These are phyloP conservation scores for Disparrhopalites patrizii DNA, from an alignment of 2,888 invertebrate genomes.

Conservation along the genomic window DNA sequence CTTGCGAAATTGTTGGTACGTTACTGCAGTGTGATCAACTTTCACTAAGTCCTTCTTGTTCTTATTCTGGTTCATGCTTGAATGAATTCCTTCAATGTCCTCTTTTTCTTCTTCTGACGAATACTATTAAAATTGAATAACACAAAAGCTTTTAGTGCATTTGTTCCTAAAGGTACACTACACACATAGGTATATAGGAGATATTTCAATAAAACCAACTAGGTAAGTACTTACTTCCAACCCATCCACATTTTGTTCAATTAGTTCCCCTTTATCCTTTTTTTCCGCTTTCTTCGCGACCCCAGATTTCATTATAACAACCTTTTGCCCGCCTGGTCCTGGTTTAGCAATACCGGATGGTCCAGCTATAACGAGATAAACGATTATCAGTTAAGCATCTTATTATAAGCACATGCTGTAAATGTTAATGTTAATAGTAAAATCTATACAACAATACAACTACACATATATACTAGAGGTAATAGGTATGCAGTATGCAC, in stretches of 20 bases:
- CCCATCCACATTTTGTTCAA: slow-evolving; percentile 97
- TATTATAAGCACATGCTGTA: not conserved
- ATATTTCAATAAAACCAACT: no score
- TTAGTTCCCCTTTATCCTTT: slow-evolving; percentile 91
- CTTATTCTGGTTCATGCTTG: slow-evolving; percentile 82
- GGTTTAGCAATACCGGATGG: not conserved
- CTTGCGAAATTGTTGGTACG: slow-evolving; percentile 86
- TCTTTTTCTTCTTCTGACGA: slow-evolving; percentile 97
- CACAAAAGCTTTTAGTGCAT: slow-evolving; percentile 21
- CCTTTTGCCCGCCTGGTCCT: slow-evolving; percentile 51
- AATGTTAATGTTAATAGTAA: not conserved
- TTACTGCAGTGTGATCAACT: slow-evolving; percentile 82
- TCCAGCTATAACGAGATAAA: not conserved
- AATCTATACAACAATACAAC: not conserved
- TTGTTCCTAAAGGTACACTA: no score
- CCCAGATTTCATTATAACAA: slow-evolving; percentile 73
- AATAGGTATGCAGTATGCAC: no score
- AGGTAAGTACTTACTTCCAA: slow-evolving; percentile 59
- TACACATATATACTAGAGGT: no score
- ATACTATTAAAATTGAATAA: slow-evolving; percentile 62
- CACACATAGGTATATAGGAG: no score
- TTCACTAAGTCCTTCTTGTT: slow-evolving; percentile 88
- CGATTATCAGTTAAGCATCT: no score
- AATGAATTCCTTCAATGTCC: slow-evolving; percentile 87
- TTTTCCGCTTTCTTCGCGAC: slow-evolving; percentile 74